Evolutionary conservation across 2,113 vertebrate genomes (phyloP).

Genomic region (Emydura subglobosa): DNA sequence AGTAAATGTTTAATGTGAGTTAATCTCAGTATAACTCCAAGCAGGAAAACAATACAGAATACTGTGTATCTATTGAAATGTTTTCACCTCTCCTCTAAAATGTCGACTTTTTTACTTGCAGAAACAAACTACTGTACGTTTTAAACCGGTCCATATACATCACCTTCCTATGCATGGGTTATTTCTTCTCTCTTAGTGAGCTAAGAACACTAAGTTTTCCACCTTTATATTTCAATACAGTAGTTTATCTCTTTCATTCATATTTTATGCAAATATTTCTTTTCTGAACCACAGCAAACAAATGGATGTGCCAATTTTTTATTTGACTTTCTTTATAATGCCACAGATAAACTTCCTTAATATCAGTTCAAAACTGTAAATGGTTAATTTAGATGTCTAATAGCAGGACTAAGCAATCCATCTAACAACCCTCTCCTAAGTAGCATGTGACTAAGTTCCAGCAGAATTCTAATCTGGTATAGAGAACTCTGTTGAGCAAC

Average conservation of each 20-base stretch:
- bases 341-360: not conserved
- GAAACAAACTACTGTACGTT: not conserved
- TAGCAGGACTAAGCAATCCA: not conserved
- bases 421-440: not conserved
- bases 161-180: not conserved
- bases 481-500: accelerated
- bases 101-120: not conserved
- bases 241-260: not conserved
- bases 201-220: not conserved
- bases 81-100: not conserved
- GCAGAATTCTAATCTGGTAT: not conserved
- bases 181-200: not conserved
- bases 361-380: not conserved
- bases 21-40: constrained; percentile 34
- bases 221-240: not conserved
- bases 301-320: not conserved
- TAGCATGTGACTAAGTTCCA: not conserved
- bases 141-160: not conserved
- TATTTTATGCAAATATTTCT: not conserved
- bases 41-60: not conserved
- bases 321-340: not conserved
- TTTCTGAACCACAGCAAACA: not conserved
- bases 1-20: constrained; percentile 13
- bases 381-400: not conserved
- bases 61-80: not conserved